Evolutionary conservation across 1,140 invertebrate genomes (phyloP).

Genomic region (Episyrphus balteatus): DNA sequence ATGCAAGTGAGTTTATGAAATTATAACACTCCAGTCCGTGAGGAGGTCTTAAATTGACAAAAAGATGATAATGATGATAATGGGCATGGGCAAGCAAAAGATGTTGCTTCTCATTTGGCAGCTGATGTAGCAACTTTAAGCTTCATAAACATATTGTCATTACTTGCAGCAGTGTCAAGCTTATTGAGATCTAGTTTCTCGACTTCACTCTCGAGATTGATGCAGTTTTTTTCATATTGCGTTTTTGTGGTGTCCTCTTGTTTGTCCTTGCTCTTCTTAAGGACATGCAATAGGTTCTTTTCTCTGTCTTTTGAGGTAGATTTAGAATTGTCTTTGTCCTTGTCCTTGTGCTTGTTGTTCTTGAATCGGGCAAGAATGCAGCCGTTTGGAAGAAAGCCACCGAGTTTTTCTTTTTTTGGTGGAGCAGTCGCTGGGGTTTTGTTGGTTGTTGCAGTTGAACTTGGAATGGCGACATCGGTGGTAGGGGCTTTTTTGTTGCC

Average conservation of each 20-base stretch:
- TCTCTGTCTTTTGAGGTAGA: constrained; percentile 26
- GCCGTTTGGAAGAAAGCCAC: constrained; percentile 34
- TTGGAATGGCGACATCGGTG: neutral
- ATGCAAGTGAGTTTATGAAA: no score
- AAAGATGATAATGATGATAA: no score
- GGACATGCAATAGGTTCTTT: constrained; percentile 31
- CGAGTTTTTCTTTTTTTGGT: constrained; percentile 33
- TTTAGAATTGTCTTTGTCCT: constrained; percentile 29
- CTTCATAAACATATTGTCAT: constrained; percentile 29
- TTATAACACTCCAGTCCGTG: no score
- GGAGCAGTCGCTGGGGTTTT: constrained; percentile 1
- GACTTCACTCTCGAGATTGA: constrained; percentile 31
- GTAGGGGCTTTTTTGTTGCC: neutral
- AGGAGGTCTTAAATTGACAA: no score
- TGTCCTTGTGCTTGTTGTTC: constrained; percentile 35
- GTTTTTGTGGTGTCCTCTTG: constrained; percentile 23
- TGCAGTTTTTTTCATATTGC: constrained; percentile 29
- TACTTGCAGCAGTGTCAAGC: constrained; percentile 8
- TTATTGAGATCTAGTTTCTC: constrained; percentile 32
- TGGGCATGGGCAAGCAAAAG: no score
- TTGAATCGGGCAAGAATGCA: constrained; percentile 36
- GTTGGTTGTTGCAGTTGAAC: neutral
- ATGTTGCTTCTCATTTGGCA: constrained; percentile 1
- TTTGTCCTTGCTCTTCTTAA: constrained; percentile 34
- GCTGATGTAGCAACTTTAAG: constrained; percentile 27